Base-by-base conservation (phyloP, 2,113 vertebrate species). In the Leiothrix lutea region DNA sequence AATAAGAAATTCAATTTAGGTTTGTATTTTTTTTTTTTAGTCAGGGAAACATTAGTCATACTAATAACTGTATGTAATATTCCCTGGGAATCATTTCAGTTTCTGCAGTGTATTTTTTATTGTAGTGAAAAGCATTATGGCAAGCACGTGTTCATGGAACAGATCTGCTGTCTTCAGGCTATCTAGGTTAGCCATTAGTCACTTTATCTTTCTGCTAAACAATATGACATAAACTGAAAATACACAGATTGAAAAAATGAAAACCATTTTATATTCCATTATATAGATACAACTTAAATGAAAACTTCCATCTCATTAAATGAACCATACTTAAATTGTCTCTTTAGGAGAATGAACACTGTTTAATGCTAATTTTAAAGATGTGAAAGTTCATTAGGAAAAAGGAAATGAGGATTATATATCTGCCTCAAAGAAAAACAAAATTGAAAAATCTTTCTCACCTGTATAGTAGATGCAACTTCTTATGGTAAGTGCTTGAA, bases 181-280 rank as follows among this genome's bases (percentile, higher is more conserved):
- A 9, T 36, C 48, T 83, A 57, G 31, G 31, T 78, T 45, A 84
- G 47, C 64, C 40, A 42, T 48, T 62, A 86, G 48, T 74, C 74
- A 40, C 6, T 91, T 56, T 74, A 56, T 80, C 28, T 53, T 92
- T 80, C 36, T 83, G 48, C 57, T 90, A 51, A 82, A 69, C 12
- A 77, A 31, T 86, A 86, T 91, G 80, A n/a, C 79, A 67, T 75
- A 93, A 94, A 88, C 75, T 87, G 91, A 96, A 96, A 87, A 92
- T 60, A 60, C 48, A 64, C 12, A 80, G 54, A 42, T 87, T 56
- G 53, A 35, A 84, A 40, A 94, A 71, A 40, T 5, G 0, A 73
- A 90, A 85, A 90, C 8, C 7, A 20, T 92, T 91, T 88, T 66
- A 45, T 58, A 54, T 60, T 90, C 31, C 45, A 54, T 92, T 56